Base-by-base conservation (phyloP, 1,140 invertebrate genomes). In the Ladona fulva region DNA sequence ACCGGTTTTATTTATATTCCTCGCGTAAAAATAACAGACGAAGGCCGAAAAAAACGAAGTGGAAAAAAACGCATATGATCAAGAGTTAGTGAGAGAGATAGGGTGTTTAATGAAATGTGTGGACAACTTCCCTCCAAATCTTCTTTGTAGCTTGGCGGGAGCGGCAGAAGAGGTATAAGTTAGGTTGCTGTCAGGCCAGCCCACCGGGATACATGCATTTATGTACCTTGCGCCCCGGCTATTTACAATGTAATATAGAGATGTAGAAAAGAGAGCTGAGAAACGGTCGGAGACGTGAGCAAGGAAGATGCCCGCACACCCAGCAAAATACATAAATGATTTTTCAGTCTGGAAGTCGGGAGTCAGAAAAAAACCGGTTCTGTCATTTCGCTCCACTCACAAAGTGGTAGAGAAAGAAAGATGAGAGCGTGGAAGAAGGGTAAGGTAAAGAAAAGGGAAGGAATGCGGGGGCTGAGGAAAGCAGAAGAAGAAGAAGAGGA, bases 161-260 rank as follows among this genome's bases (percentile, higher is more conserved):
- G 52, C 52, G 52, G 52, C 52, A 22, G 52, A 19, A 8, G 8
- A 8, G 52, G 52, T 19, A 66, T 66, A 66, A 66, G 16, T 66
- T 66, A 66, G 52, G 16, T 12, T 66, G 52, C 52, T 66, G 52
- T 66, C 52, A 19, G 52, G n/a, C 52, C 16, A 66, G 14, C 52
- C 52, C 52, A 66, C 14, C 52, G 52, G 52, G 52, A 22, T 66
- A 66, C 52, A 66, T 66, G 52, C 52, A 19, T 66, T 66, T 66
- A 66, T 66, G 52, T 66, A 66, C 52, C 52, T 22, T 22, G n/a
- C 52, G 52, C 52, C 52, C 16, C 52, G 14, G 52, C 52, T 66
- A 66, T 66, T 66, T 66, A 66, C 52, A 66, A 66, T 66, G 52
- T 66, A 66, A 66, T 66, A 66, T 66, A 66, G 52, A 66, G 52